phyloP scores from a whole-genome alignment of 92 coral and sea anemone species.

The Epizoanthus rinbou region DNA sequence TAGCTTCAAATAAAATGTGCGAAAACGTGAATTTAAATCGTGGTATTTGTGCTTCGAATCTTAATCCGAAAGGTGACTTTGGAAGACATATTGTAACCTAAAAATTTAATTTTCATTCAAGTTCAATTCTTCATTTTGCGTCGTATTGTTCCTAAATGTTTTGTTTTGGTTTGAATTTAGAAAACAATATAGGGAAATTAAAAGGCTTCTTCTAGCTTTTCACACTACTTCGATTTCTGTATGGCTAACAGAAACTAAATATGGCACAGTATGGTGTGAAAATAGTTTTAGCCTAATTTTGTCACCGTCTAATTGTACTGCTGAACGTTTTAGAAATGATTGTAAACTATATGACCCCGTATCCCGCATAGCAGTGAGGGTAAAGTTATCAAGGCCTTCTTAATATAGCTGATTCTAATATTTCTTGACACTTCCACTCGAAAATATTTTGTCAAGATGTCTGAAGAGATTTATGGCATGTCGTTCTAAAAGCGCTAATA shows the following conservation, averaged over 20 bases:
- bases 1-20: too few species aligned
- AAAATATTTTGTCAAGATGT: neutral
- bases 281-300: conserved; percentile 25
- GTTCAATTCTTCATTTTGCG: neutral
- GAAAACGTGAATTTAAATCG: neutral
- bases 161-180: conserved; percentile 27
- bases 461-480: neutral
- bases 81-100: neutral
- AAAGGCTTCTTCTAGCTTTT: conserved; percentile 14
- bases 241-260: conserved; percentile 36
- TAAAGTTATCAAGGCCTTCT: neutral
- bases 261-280: conserved; percentile 38
- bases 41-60: neutral
- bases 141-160: conserved; percentile 13
- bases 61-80: neutral
- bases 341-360: conserved; percentile 33
- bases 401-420: neutral
- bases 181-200: conserved; percentile 19
- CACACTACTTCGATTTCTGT: conserved; percentile 27
- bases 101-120: neutral
- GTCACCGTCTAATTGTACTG: conserved; percentile 9
- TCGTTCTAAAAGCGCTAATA: neutral
- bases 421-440: neutral
- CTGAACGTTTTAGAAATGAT: conserved; percentile 47
- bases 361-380: conserved; percentile 18